phyloP scores from a whole-genome alignment of 2,888 invertebrate genomes.

The Papilio gigon region DNA sequence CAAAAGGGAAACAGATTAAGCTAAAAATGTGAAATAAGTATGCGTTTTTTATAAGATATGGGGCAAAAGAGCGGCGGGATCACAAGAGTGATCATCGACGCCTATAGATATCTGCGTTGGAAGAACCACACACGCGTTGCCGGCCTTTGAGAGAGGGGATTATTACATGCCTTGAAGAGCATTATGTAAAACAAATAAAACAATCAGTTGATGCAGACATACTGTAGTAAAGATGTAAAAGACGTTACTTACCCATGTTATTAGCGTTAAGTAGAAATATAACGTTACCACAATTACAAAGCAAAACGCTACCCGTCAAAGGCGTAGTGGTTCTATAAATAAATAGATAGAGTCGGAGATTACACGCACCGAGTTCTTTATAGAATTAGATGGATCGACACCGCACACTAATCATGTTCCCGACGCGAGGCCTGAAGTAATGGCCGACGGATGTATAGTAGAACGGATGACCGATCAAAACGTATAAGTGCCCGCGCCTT shows the following conservation, averaged over 20 bases:
- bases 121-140: too few species aligned
- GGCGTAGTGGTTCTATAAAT: constrained; percentile 32
- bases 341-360: constrained; percentile 36
- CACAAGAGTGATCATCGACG: too few species aligned
- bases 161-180: too few species aligned
- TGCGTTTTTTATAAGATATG: too few species aligned
- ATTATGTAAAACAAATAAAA: background rate
- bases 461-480: constrained; percentile 40
- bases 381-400: constrained; percentile 40
- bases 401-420: constrained; percentile 38
- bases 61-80: too few species aligned
- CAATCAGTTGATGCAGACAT: background rate
- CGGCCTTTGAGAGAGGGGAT: too few species aligned
- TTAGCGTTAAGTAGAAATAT: constrained; percentile 12
- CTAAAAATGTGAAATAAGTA: background rate
- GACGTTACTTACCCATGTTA: constrained; percentile 1
- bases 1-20: background rate
- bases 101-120: too few species aligned
- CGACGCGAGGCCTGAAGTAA: constrained; percentile 33
- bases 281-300: constrained; percentile 34
- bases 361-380: constrained; percentile 37
- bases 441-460: constrained; percentile 37
- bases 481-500: constrained; percentile 36
- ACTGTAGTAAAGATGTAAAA: background rate
- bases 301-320: constrained; percentile 27